Evolutionary conservation across 1,140 invertebrate species (phyloP).

Genomic region (Philotrypesis tridentata): DNA sequence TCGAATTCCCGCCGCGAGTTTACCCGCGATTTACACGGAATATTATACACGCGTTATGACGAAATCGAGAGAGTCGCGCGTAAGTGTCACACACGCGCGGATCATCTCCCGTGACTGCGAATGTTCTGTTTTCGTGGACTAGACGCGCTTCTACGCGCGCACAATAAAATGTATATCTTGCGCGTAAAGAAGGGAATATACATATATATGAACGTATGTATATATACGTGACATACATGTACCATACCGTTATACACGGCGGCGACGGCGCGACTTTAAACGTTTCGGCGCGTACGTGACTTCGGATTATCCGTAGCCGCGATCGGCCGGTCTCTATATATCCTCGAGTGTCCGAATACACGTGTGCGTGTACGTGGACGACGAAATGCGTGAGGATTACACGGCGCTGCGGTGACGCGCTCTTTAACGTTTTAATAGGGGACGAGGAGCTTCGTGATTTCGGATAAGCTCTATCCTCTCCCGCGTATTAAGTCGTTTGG

Average conservation of each 20-base stretch:
- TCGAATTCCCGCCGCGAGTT: too few species aligned
- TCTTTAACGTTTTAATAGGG: background rate
- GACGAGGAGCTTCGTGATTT: background rate
- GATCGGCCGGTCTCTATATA: background rate
- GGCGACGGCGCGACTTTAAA: background rate
- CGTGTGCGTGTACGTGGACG: background rate
- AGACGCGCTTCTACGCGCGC: too few species aligned
- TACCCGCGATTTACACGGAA: too few species aligned
- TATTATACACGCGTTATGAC: too few species aligned
- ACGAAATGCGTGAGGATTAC: background rate
- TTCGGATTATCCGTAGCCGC: conserved; percentile 11
- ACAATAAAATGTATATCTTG: too few species aligned
- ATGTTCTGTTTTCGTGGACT: too few species aligned
- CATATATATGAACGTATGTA: background rate
- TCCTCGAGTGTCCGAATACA: too few species aligned
- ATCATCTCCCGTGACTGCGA: too few species aligned
- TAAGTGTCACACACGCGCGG: too few species aligned
- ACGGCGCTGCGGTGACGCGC: too few species aligned
- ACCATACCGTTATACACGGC: conserved; percentile 31
- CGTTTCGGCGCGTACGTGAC: conserved; percentile 7
- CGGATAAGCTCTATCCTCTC: background rate
- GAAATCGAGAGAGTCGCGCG: too few species aligned
- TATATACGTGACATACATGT: too few species aligned
- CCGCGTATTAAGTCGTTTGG: background rate
- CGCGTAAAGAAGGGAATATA: background rate